These are phyloP conservation scores for Acanthococcus lagerstroemiae DNA, from an alignment of 2,888 invertebrate genomes.

Conservation along the genomic window DNA sequence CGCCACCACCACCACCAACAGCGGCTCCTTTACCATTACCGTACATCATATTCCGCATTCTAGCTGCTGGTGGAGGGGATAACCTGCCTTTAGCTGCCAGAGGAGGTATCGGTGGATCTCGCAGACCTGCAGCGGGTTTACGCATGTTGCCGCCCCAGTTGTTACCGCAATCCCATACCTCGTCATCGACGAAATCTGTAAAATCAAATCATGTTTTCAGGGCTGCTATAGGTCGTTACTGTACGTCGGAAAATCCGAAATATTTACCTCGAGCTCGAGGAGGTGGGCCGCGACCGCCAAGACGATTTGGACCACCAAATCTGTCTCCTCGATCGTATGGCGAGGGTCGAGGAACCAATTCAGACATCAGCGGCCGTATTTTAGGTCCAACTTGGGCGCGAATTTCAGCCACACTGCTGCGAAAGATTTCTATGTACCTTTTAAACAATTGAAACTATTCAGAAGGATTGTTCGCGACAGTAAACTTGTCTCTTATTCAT, in stretches of 20 bases:
- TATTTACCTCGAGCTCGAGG: too few relatives aligned
- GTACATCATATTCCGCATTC: slow-evolving; percentile 17
- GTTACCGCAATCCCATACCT: too few relatives aligned
- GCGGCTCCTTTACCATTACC: slow-evolving; percentile 9
- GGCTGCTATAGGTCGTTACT: too few relatives aligned
- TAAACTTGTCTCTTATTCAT: too few relatives aligned
- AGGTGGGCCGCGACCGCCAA: slow-evolving; percentile 38
- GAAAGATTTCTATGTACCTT: slow-evolving; percentile 96
- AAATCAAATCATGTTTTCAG: too few relatives aligned
- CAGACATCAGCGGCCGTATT: slow-evolving; percentile 20
- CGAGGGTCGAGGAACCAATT: slow-evolving; percentile 45
- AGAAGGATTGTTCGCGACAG: too few relatives aligned
- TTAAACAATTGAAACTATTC: too few relatives aligned
- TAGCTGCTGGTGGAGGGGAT: slow-evolving; percentile 13
- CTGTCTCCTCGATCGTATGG: slow-evolving; percentile 54
- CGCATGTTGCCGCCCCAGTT: too few relatives aligned
- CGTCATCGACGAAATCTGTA: slow-evolving; percentile 33
- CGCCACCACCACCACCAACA: not conserved
- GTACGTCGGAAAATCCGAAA: too few relatives aligned
- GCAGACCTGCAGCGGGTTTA: not conserved
- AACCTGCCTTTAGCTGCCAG: not conserved
- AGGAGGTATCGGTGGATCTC: not conserved
- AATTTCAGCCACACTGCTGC: slow-evolving; percentile 80
- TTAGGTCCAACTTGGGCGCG: slow-evolving; percentile 45
- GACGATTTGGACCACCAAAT: slow-evolving; percentile 48